A percentile compares a stretch with the other conserved stretches of the same genome.
These are phyloP conservation scores for Craniophora ligustri DNA, from an alignment of 2,888 invertebrate species.

Conservation along the genomic window DNA sequence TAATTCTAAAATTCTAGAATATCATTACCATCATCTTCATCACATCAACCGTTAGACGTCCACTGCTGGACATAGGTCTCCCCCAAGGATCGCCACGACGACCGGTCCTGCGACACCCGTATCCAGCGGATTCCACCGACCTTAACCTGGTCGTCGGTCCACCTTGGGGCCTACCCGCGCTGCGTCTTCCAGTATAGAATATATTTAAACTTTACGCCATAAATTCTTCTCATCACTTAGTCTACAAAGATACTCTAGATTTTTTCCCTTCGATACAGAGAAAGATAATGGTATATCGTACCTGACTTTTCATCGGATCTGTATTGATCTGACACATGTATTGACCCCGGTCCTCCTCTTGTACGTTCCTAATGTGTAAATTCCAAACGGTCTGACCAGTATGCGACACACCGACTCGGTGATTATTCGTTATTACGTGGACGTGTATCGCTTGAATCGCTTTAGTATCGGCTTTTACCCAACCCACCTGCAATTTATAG, in stretches of 20 bases:
- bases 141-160: too few relatives aligned
- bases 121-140: too few relatives aligned
- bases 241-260: neutral
- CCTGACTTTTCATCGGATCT: conserved; percentile 98
- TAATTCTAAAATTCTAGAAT: too few relatives aligned
- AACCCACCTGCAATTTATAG: conserved; percentile 92
- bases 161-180: too few relatives aligned
- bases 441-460: conserved; percentile 97
- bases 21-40: too few relatives aligned
- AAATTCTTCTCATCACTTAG: too few relatives aligned
- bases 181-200: too few relatives aligned
- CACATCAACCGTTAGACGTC: too few relatives aligned
- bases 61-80: too few relatives aligned
- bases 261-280: neutral
- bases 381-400: conserved; percentile 96
- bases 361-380: conserved; percentile 95
- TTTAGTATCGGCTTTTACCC: conserved; percentile 97
- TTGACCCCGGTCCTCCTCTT: conserved; percentile 95
- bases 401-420: conserved; percentile 94
- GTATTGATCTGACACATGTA: conserved; percentile 99
- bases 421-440: conserved; percentile 97
- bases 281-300: conserved; percentile 72
- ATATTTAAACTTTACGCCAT: too few relatives aligned
- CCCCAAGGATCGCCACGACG: too few relatives aligned
- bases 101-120: too few relatives aligned